Percentiles rank a stretch among this genome's conserved stretches.
These are phyloP conservation scores for Hexactinellida sp. DNA, from an alignment of 37 sponge, comb jelly and placozoan genomes.

Conservation along the genomic window DNA sequence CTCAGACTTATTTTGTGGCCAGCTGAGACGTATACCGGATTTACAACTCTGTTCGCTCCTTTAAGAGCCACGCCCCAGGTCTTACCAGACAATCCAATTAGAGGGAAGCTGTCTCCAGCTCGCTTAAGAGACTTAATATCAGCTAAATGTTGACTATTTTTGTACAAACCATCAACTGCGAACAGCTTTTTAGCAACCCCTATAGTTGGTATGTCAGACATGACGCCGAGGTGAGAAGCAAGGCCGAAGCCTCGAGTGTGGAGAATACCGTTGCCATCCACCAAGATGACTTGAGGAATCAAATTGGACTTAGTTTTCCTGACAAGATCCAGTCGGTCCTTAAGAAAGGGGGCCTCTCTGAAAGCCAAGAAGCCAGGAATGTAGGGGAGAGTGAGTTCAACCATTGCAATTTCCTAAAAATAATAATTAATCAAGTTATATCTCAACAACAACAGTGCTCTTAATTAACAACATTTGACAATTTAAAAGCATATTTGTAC, in stretches of 20 bases:
- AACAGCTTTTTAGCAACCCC: slow-evolving; percentile 87
- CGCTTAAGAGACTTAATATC: slow-evolving; percentile 10
- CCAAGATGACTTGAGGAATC: slow-evolving; percentile 60
- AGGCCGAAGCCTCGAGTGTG: slow-evolving; percentile 84
- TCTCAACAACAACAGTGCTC: too few relatives aligned
- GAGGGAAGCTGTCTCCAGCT: slow-evolving; percentile 63
- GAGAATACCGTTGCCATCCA: slow-evolving; percentile 96
- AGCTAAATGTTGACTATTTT: background rate
- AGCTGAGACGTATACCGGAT: slow-evolving; percentile 87
- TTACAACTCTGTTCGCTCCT: slow-evolving; percentile 49
- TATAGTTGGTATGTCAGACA: slow-evolving; percentile 71
- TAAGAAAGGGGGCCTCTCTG: slow-evolving; percentile 68
- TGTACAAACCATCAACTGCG: slow-evolving; percentile 56
- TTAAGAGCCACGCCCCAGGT: slow-evolving; percentile 59
- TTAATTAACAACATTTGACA: too few relatives aligned
- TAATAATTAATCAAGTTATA: background rate
- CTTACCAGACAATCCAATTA: slow-evolving; percentile 45
- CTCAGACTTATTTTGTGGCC: slow-evolving; percentile 85
- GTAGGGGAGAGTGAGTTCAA: slow-evolving; percentile 77
- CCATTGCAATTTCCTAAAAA: slow-evolving; percentile 18
- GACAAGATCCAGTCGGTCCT: slow-evolving; percentile 37
- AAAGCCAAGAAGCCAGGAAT: slow-evolving; percentile 90
- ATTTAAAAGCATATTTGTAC: too few relatives aligned
- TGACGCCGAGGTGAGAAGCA: slow-evolving; percentile 86
- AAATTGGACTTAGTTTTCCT: slow-evolving; percentile 24